Base-by-base conservation (phyloP, 2,113 vertebrate genomes). In the Peromyscus leucopus region DNA sequence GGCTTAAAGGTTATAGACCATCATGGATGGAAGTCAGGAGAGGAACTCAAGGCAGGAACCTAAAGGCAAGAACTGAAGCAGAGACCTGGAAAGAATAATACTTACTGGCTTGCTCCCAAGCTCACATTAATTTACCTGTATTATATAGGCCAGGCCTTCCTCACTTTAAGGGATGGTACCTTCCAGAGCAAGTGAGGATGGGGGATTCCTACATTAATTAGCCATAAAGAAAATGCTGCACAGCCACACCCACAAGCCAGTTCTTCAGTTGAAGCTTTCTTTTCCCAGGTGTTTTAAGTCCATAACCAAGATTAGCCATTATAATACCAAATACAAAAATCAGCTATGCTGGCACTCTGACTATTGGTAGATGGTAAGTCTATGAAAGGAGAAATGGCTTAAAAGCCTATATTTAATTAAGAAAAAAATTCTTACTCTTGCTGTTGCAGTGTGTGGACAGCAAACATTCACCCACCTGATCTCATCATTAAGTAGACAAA, bases 391-490 rank as follows among this genome's bases (percentile, higher is more conserved):
- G 39, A 91, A 90, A 87, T 84, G 22, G 36, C 22, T 21, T 2
- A 46, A 48, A 51, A 36, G 85, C 63, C 97, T 89, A 59, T 88
- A 39, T 93, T 93, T 89, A 97, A n/a, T 51, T 96, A 89, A 94
- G 96, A 96, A 16, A 0, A 89, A 84, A 85, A 69, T 65, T 85
- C 36, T n/a, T 76, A 59, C 59, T 89, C 88, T 59, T 92, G 39
- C 36, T 94, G 31, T 97, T 86, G 7, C 5, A n/a, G 71, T 26
- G 80, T 96, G 86, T 2, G 83, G 75, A 90, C 28, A 87, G 59
- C 39, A 94, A 42, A 72, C 0, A 0, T 76, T 88, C 19, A 83
- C 88, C 51, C 76, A 95, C 59, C n/a, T 75, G 82, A 96, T 80
- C 46, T n/a, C 74, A 80, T 22, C 93, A 96, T 24, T 85, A 85